phyloP scores from a whole-genome alignment of 2,797 vertebrate genomes.

The Naso thynnoides region DNA sequence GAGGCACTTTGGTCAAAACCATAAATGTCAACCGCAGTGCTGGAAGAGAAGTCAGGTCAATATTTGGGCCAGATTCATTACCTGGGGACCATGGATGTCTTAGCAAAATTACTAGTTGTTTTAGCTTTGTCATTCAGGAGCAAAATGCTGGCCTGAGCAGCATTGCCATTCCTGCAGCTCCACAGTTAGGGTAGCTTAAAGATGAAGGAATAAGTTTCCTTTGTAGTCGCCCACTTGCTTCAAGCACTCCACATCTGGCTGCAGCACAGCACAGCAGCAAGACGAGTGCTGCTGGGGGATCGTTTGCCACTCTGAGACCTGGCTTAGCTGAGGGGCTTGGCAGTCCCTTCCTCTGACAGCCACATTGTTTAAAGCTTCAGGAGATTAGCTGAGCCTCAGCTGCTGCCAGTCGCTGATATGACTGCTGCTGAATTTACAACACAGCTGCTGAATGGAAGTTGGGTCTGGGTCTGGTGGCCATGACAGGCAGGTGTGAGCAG shows the following conservation, averaged over 20 bases:
- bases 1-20: background rate
- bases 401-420: conserved; percentile 68
- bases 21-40: background rate
- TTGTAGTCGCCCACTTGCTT: conserved; percentile 28
- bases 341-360: conserved; percentile 52
- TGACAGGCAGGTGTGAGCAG: conserved; percentile 67
- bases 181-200: background rate
- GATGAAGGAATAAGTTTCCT: conserved; percentile 15
- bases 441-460: conserved; percentile 36
- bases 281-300: conserved; percentile 47
- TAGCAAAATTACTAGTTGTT: background rate
- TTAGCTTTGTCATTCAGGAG: background rate
- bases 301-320: conserved; percentile 10
- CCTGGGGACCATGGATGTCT: background rate
- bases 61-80: background rate
- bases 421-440: conserved; percentile 59
- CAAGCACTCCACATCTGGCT: conserved; percentile 41
- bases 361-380: conserved; percentile 72
- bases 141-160: background rate
- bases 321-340: conserved; percentile 58
- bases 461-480: conserved; percentile 35
- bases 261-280: conserved; percentile 28
- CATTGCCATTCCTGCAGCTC: background rate
- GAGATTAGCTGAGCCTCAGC: conserved; percentile 71
- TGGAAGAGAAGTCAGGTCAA: background rate